Conservation (phyloP, 2,888 invertebrate species). For the Margaritifera margaritifera region DNA sequence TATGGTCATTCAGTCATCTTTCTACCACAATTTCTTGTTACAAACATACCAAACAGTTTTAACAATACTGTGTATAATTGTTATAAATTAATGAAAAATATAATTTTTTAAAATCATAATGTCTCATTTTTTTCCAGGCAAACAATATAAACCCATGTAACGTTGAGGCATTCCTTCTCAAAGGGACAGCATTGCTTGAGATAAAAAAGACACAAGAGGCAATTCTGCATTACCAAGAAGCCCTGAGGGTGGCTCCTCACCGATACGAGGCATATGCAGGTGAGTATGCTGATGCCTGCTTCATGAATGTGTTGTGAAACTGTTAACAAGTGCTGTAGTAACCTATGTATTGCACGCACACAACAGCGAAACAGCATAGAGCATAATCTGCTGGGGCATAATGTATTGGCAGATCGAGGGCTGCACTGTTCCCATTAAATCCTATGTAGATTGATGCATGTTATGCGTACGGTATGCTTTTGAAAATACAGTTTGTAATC, state of each 20-base stretch:
- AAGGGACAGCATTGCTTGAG: slow-evolving; percentile 81
- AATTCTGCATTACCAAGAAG: slow-evolving; percentile 80
- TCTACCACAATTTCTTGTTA: neutral
- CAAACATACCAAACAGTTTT: neutral
- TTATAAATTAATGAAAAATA: neutral
- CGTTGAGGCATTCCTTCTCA: slow-evolving; percentile 83
- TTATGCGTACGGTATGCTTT: no score
- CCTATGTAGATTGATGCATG: no score
- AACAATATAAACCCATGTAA: slow-evolving; percentile 79
- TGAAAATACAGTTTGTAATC: no score
- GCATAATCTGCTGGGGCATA: no score
- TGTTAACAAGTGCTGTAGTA: no score
- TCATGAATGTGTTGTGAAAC: no score
- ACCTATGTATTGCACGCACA: no score
- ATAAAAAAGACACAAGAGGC: slow-evolving; percentile 81
- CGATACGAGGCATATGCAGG: slow-evolving; percentile 84
- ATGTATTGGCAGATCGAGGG: no score
- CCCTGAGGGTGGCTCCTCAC: slow-evolving; percentile 78
- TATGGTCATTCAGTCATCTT: neutral
- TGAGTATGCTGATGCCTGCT: slow-evolving; percentile 18
- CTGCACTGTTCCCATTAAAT: no score
- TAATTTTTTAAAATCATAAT: neutral
- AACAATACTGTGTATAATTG: neutral
- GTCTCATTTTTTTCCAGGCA: slow-evolving; percentile 73
- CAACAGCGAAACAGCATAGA: no score